Conservation (phyloP, 1,140 invertebrate species). For the Contarinia nasturtii region DNA sequence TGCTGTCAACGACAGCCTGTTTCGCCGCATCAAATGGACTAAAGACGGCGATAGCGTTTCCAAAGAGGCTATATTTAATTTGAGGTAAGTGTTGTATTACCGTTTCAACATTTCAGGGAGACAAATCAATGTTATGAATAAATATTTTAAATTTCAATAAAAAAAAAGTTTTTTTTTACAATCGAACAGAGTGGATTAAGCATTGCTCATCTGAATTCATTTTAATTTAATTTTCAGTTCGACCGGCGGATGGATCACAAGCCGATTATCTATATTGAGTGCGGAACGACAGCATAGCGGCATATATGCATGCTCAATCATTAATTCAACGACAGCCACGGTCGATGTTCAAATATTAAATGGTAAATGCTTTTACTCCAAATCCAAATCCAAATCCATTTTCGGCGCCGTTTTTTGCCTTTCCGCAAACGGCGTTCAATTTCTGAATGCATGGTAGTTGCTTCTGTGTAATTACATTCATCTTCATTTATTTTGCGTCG, state of each 20-base stretch:
- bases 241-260: constrained; percentile 19
- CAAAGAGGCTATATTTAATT: constrained; percentile 24
- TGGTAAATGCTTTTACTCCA: constrained; percentile 15
- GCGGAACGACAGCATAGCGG: constrained; percentile 23
- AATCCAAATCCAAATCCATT: background rate
- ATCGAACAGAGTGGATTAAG: background rate
- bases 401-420: background rate
- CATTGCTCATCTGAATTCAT: background rate
- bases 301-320: constrained; percentile 23
- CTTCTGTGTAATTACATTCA: background rate
- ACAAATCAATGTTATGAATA: background rate
- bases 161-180: too few species aligned
- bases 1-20: constrained; percentile 11
- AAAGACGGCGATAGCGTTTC: constrained; percentile 26
- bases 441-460: background rate
- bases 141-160: background rate
- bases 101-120: too few species aligned
- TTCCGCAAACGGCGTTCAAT: too few species aligned
- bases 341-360: constrained; percentile 25
- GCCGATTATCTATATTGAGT: constrained; percentile 19
- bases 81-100: constrained; percentile 26
- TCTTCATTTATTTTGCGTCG: too few species aligned
- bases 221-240: constrained; percentile 11
- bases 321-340: constrained; percentile 20
- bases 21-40: constrained; percentile 25